Evolutionary conservation across 2,797 vertebrate genomes (phyloP).

Genomic region (Forpus xanthops): DNA sequence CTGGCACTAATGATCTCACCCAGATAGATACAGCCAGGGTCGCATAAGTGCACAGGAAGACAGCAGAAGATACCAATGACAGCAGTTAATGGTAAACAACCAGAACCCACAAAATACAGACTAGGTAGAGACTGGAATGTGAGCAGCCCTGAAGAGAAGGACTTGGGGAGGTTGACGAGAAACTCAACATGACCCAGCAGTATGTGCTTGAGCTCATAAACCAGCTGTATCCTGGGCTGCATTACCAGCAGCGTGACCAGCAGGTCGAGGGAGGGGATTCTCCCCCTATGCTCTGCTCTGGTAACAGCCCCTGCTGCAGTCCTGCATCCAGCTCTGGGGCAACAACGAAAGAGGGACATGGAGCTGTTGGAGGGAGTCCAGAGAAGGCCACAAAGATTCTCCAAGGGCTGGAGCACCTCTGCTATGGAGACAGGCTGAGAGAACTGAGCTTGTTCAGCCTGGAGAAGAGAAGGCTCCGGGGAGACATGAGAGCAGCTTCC

Average conservation of each 20-base stretch:
- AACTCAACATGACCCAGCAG: not conserved
- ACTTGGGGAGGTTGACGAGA: not conserved
- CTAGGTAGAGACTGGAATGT: not conserved
- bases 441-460: not conserved
- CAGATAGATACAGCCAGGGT: fast-evolving
- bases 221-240: not conserved
- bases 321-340: not conserved
- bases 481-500: not conserved
- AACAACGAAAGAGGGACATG: not conserved
- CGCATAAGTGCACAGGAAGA: not conserved
- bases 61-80: not conserved
- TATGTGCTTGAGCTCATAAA: not conserved
- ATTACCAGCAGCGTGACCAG: not conserved
- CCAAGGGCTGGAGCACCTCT: not conserved
- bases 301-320: not conserved
- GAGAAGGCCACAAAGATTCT: not conserved
- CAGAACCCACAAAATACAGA: not conserved
- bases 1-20: not conserved
- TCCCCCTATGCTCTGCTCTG: not conserved
- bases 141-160: not conserved
- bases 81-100: not conserved
- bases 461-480: not conserved
- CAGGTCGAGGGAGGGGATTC: not conserved
- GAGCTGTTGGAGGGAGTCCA: not conserved
- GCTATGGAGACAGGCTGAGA: not conserved